Percentiles rank a stretch among this genome's conserved stretches.
Evolutionary conservation across 1,140 invertebrate species (phyloP).

Genomic region (Nasonia vitripennis): DNA sequence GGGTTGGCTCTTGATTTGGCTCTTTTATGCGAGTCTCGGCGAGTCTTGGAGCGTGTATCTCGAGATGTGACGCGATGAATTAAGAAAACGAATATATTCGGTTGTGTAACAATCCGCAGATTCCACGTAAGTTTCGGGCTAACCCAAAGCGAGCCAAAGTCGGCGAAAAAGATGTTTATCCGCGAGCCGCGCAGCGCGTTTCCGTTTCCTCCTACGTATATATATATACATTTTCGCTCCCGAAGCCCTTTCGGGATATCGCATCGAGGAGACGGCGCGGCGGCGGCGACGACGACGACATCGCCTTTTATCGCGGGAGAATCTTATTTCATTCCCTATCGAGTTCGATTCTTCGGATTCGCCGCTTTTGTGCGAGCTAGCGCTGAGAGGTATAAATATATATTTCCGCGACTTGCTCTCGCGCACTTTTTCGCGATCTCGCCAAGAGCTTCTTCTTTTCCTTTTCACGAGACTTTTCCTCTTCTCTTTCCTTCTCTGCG

Average conservation of each 20-base stretch:
- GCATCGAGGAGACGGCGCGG: neutral
- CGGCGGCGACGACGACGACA: neutral
- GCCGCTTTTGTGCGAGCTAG: neutral
- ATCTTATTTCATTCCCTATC: constrained; percentile 40
- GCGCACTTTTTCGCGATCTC: neutral
- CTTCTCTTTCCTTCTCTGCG: neutral
- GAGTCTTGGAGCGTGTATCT: no score
- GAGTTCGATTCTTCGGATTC: neutral
- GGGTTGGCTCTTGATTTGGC: neutral
- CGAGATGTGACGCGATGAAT: no score
- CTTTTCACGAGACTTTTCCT: neutral
- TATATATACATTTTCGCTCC: constrained; percentile 8
- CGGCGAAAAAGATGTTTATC: constrained; percentile 35
- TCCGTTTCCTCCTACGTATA: constrained; percentile 35
- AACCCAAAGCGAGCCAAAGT: neutral
- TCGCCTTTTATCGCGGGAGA: constrained; percentile 34
- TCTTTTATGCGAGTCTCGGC: neutral
- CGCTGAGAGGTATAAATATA: neutral
- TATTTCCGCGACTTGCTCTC: neutral
- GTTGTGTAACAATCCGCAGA: no score
- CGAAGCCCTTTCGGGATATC: constrained; percentile 15
- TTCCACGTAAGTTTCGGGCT: neutral
- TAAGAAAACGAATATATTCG: no score
- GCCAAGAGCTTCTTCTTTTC: neutral
- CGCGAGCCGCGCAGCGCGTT: neutral